phyloP scores from a whole-genome alignment of 2,113 vertebrate genomes.

The Rhabdornis inornatus region DNA sequence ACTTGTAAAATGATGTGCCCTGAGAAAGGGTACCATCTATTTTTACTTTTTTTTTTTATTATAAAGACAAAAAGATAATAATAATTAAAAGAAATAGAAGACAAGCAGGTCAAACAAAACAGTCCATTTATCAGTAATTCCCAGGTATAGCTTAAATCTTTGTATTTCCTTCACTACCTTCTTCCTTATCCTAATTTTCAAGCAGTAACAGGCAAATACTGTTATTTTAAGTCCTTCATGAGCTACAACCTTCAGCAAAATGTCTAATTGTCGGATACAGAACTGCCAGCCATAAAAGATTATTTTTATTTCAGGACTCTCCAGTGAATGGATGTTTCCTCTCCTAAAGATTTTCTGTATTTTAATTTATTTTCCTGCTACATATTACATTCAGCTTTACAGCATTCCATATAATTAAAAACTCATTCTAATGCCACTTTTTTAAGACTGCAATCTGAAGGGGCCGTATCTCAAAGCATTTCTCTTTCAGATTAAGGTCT shows the following conservation, averaged over 20 bases:
- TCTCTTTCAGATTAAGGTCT: background rate
- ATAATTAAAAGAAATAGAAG: background rate
- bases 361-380: background rate
- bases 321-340: background rate
- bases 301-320: background rate
- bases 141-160: background rate
- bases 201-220: background rate
- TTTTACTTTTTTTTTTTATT: background rate
- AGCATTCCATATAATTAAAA: background rate
- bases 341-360: background rate
- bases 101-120: background rate
- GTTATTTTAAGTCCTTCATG: background rate
- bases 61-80: background rate
- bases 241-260: background rate
- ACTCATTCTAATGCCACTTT: background rate
- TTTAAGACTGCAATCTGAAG: background rate
- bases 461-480: background rate
- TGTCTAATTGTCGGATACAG: background rate
- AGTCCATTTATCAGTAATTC: background rate
- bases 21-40: background rate
- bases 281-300: background rate
- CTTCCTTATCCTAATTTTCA: background rate
- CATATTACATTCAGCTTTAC: background rate
- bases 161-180: background rate
- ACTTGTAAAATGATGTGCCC: background rate